Conservation (phyloP, 2,888 invertebrate species). For the Cheilosia vulpina region DNA sequence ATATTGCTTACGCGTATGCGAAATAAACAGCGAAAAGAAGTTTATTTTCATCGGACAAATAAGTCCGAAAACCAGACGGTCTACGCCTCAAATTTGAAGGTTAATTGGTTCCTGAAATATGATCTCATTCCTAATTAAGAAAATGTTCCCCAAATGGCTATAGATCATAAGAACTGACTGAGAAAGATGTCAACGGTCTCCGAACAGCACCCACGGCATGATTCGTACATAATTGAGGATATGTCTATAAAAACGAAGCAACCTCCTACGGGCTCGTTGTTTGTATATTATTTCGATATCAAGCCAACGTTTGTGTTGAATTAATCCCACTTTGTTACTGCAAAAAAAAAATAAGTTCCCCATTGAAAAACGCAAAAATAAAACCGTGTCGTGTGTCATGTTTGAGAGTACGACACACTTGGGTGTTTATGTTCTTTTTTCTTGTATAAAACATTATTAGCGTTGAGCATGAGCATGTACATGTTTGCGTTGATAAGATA, state of each 20-base stretch:
- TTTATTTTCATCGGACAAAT: too few species aligned
- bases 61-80: too few species aligned
- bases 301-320: neutral
- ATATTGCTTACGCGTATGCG: too few species aligned
- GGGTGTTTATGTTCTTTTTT: neutral
- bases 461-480: neutral
- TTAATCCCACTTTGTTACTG: conserved; percentile 12
- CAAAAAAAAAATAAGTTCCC: neutral
- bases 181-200: neutral
- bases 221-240: neutral
- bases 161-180: neutral
- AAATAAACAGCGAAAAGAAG: too few species aligned
- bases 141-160: neutral
- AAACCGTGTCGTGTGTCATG: neutral
- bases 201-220: neutral
- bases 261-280: neutral
- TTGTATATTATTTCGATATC: neutral
- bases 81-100: too few species aligned
- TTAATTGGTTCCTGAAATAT: neutral
- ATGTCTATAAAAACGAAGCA: neutral
- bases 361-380: neutral
- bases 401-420: neutral
- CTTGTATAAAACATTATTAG: neutral
- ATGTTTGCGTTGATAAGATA: conserved; percentile 37
- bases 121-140: neutral